These are phyloP conservation scores for Ichneumon xanthorius DNA, from an alignment of 2,888 invertebrate species.

Conservation along the genomic window DNA sequence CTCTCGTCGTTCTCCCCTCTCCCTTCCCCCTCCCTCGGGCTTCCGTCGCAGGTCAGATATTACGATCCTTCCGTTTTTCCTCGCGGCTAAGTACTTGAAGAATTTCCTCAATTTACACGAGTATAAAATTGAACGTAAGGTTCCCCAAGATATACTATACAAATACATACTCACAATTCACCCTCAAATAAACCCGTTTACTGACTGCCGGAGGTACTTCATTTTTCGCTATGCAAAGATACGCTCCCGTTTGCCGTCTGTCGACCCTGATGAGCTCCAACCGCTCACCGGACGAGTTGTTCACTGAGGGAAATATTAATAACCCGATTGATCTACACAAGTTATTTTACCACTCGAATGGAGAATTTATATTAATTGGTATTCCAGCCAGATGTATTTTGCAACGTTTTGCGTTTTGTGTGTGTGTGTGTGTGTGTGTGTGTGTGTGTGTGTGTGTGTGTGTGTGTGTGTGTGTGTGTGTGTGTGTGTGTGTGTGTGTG, in stretches of 20 bases:
- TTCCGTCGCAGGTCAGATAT: conserved; percentile 15
- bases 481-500: background rate
- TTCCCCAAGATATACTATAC: background rate
- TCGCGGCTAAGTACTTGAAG: background rate
- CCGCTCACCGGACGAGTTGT: conserved; percentile 88
- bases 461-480: background rate
- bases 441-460: background rate
- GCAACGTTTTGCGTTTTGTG: background rate
- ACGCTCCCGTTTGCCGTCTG: conserved; percentile 90
- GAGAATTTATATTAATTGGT: background rate
- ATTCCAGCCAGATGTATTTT: background rate
- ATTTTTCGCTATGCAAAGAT: conserved; percentile 91
- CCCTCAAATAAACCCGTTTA: conserved; percentile 86
- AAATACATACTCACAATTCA: conserved; percentile 89
- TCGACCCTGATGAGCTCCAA: conserved; percentile 89
- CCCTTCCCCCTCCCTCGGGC: background rate
- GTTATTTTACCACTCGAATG: conserved; percentile 81
- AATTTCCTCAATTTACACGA: background rate
- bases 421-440: background rate
- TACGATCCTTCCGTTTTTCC: conserved; percentile 16
- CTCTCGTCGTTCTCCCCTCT: background rate
- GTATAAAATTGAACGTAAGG: conserved; percentile 2
- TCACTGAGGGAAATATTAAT: conserved; percentile 84
- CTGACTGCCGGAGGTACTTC: conserved; percentile 90
- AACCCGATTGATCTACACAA: conserved; percentile 69